Evolutionary conservation across 23 tunicate genomes (phyloP), one percentile per base, ranked within the genome.

Genomic region (Styela clava): DNA sequence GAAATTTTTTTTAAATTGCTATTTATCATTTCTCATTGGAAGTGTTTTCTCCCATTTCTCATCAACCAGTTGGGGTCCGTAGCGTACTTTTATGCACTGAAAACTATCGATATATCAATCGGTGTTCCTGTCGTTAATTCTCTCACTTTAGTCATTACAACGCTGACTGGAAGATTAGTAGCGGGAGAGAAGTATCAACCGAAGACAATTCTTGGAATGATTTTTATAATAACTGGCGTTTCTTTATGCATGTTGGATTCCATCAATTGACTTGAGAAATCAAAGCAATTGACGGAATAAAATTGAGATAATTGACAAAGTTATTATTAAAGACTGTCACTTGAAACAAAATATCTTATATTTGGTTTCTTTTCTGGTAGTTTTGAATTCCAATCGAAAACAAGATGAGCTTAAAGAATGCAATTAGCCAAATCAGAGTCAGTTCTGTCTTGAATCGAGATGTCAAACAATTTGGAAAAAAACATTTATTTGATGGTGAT

Each of bases 391-490:
- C n/a, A n/a, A n/a, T n/a, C n/a, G n/a, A 76, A 51, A 31, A 26
- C 27, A 76, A 0, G 29, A 44, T 25, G 52, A 24, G 27, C 31
- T 76, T 76, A 9, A 69, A 84, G 52, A 3, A 25, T 30, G 64
- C 31, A 7, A 79, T 33, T 24, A 62, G 31, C n/a, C 74, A 63
- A 37, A 72, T 84, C 65, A 84, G 78, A 35, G 99, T 95, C 1
- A 90, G 96, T 61, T 89, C 99, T 34, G 99, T 95, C 20, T 80
- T 95, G 1, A 84, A 95, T 68, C 74, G 89, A 52, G 89, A 95
- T 74, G 79, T 82, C 2, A 95, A 95, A 51, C 96, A 95, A 64
- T 95, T 86, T 86, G 99, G 99, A 27, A 95, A 90, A 69, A 79
- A 86, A 51, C 84, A 31, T 63, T 63, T 95, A 81, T 85, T 79